A percentile compares a stretch with the other conserved stretches of the same genome.
Evolutionary conservation across 2,888 invertebrate species (phyloP).

Genomic region (Osedax frankpressi): DNA sequence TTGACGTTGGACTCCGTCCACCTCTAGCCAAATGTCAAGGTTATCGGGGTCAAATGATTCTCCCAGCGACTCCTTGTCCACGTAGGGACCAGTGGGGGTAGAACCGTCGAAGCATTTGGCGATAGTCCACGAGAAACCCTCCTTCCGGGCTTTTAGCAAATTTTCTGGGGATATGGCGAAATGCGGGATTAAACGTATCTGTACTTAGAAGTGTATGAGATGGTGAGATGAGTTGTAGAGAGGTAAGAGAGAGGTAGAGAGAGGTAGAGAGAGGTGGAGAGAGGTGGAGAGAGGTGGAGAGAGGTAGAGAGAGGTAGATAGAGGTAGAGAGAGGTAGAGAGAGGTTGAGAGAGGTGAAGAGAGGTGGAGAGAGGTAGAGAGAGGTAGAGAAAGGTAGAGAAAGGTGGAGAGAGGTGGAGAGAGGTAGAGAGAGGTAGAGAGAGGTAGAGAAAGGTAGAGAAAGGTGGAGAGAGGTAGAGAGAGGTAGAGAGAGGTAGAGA

Average conservation of each 20-base stretch:
- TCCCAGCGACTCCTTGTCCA: constrained; percentile 46
- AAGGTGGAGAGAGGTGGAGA: too few relatives aligned
- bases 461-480: too few relatives aligned
- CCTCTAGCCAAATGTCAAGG: constrained; percentile 36
- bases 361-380: too few relatives aligned
- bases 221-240: not conserved
- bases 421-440: too few relatives aligned
- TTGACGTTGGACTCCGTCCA: constrained; percentile 48
- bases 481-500: too few relatives aligned
- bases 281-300: not conserved
- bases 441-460: too few relatives aligned
- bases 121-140: constrained; percentile 61
- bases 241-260: not conserved
- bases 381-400: too few relatives aligned
- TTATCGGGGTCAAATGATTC: constrained; percentile 33
- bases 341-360: too few relatives aligned
- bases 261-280: not conserved
- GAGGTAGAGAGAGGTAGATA: not conserved
- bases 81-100: constrained; percentile 60
- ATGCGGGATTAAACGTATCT: not conserved
- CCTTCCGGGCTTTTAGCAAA: constrained; percentile 48
- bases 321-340: too few relatives aligned
- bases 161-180: constrained; percentile 26
- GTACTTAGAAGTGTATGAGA: not conserved
- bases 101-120: constrained; percentile 68